These are phyloP conservation scores for Anguilla anguilla DNA, from an alignment of 2,797 vertebrate species.

Conservation along the genomic window DNA sequence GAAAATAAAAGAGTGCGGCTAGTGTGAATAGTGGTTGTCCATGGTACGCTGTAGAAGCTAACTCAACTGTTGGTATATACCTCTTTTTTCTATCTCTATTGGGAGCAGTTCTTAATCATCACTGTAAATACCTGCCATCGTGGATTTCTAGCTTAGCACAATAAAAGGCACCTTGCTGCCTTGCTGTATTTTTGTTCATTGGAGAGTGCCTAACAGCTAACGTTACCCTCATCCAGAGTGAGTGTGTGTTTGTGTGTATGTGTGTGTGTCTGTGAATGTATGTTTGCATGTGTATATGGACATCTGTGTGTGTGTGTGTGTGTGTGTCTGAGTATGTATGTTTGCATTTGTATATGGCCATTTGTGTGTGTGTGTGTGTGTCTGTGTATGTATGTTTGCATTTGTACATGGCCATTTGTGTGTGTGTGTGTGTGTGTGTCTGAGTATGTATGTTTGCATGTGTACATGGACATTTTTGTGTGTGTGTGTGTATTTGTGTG, in stretches of 20 bases:
- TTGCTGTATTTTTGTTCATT: neutral
- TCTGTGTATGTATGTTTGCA: conserved; percentile 8
- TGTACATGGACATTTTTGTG: too few relatives aligned
- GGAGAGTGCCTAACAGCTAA: neutral
- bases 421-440: neutral
- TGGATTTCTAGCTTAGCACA: neutral
- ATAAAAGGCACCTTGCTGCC: neutral
- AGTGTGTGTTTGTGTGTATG: neutral
- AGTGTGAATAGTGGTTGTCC: neutral
- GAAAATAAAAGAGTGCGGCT: neutral
- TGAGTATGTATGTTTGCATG: too few relatives aligned
- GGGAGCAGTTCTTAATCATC: neutral
- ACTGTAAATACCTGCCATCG: neutral
- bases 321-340: conserved; percentile 1
- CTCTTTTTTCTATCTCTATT: neutral
- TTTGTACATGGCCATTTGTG: neutral
- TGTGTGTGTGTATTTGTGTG: too few relatives aligned
- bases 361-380: neutral
- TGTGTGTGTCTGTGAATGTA: neutral
- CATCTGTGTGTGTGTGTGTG: neutral
- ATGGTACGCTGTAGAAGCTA: neutral
- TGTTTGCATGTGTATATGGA: too few relatives aligned
- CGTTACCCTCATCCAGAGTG: neutral
- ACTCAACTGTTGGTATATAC: neutral
- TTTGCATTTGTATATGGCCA: neutral